Conservation (phyloP, 1,140 invertebrate genomes). For the Drosophila kanapiae region DNA sequence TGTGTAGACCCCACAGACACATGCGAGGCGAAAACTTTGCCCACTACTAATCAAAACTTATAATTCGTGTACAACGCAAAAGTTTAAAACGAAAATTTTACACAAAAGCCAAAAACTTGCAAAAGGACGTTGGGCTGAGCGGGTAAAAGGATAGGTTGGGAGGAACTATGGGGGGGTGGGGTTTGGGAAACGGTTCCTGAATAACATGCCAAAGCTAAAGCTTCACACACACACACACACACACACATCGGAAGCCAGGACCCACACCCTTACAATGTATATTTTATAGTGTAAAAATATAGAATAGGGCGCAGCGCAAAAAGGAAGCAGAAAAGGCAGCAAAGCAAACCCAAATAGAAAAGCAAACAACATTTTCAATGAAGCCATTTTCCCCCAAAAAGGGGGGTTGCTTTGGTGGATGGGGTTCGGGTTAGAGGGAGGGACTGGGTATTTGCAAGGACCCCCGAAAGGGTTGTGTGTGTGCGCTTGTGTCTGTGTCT, state of each 20-base stretch:
- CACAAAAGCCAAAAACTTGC: constrained; percentile 80
- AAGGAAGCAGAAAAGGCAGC: constrained; percentile 59
- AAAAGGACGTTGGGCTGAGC: constrained; percentile 26
- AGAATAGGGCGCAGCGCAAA: constrained; percentile 66
- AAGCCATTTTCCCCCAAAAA: constrained; percentile 77
- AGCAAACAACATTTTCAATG: constrained; percentile 84
- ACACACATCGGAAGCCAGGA: constrained; percentile 52
- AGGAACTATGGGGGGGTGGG: background rate
- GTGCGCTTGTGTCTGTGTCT: constrained; percentile 29
- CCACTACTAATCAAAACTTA: constrained; percentile 84
- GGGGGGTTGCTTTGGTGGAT: constrained; percentile 3
- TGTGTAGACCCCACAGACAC: constrained; percentile 35
- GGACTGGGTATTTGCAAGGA: constrained; percentile 35
- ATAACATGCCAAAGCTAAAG: constrained; percentile 49
- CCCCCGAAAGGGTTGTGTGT: constrained; percentile 52
- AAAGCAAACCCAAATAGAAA: constrained; percentile 82
- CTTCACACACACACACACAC: constrained; percentile 52
- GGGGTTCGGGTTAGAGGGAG: background rate
- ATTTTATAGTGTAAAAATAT: constrained; percentile 84
- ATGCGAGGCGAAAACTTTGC: constrained; percentile 70
- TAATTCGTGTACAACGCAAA: constrained; percentile 83
- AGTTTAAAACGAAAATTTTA: constrained; percentile 82
- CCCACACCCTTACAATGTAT: constrained; percentile 65
- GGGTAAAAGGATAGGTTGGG: background rate
- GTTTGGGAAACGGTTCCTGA: constrained; percentile 24